Evolutionary conservation across 2,113 vertebrate species (phyloP).

Genomic region (Aphelocoma coerulescens): DNA sequence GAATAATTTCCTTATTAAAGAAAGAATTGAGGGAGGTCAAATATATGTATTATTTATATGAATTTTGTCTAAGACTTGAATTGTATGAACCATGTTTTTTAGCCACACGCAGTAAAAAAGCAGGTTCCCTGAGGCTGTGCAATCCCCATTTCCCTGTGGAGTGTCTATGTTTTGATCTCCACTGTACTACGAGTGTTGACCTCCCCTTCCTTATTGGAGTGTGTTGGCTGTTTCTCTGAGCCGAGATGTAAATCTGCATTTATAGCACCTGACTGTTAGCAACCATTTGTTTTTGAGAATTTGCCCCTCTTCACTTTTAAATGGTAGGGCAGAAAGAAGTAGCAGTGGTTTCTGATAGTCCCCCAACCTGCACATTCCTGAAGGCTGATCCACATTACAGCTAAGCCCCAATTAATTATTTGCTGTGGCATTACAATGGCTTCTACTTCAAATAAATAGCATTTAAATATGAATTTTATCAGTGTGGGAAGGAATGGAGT

Average conservation of each 20-base stretch:
- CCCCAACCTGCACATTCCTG: accelerated
- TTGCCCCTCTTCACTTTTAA: background rate
- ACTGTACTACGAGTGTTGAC: background rate
- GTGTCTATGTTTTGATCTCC: background rate
- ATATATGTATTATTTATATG: background rate
- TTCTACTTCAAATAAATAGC: background rate
- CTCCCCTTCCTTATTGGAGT: background rate
- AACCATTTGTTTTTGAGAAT: accelerated
- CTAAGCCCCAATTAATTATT: background rate
- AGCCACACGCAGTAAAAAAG: accelerated
- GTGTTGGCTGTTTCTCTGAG: background rate
- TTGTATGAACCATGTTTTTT: background rate
- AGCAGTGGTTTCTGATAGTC: background rate
- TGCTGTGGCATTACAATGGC: background rate
- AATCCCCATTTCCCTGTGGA: accelerated
- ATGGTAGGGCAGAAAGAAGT: background rate
- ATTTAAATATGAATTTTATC: background rate
- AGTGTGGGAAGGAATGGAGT: background rate
- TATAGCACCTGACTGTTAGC: background rate
- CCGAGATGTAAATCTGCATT: background rate
- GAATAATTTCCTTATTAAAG: background rate
- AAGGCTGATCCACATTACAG: background rate
- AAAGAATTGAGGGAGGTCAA: background rate
- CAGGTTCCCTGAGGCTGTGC: background rate
- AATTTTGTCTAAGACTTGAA: background rate